Conservation (phyloP, 2,888 invertebrate species). For the Limnephilus lunatus region DNA sequence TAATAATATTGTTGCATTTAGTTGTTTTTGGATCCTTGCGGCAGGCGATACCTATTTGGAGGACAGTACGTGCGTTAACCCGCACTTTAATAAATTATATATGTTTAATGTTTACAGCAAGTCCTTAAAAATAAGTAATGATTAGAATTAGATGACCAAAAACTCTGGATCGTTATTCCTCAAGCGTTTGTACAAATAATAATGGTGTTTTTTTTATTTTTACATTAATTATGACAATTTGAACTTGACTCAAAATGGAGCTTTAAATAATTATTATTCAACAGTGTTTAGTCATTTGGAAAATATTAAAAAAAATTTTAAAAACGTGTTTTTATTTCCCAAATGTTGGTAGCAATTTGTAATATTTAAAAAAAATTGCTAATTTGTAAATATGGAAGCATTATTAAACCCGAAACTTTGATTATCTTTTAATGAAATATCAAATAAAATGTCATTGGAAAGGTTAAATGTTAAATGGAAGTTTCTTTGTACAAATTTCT, state of each 20-base stretch:
- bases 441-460: not conserved
- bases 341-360: not conserved
- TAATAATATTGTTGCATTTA: not conserved
- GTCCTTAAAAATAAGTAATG: conserved; percentile 41
- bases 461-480: not conserved
- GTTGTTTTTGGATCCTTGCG: not conserved
- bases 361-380: too few species aligned
- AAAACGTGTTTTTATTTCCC: not conserved
- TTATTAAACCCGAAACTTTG: not conserved
- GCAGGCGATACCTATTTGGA: not conserved
- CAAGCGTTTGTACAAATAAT: not conserved
- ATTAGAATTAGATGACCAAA: conserved; percentile 16
- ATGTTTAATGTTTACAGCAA: conserved; percentile 19
- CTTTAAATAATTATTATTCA: not conserved
- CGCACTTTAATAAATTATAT: not conserved
- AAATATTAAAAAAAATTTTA: not conserved
- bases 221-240: not conserved
- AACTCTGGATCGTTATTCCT: not conserved
- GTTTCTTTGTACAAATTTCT: not conserved
- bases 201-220: too few species aligned
- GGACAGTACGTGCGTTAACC: not conserved
- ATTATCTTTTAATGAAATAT: not conserved
- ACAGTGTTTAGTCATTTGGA: not conserved
- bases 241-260: not conserved
- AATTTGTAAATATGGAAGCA: not conserved